Evolutionary conservation across 2,113 vertebrate species (phyloP).

Genomic region (Steatornis caripensis): DNA sequence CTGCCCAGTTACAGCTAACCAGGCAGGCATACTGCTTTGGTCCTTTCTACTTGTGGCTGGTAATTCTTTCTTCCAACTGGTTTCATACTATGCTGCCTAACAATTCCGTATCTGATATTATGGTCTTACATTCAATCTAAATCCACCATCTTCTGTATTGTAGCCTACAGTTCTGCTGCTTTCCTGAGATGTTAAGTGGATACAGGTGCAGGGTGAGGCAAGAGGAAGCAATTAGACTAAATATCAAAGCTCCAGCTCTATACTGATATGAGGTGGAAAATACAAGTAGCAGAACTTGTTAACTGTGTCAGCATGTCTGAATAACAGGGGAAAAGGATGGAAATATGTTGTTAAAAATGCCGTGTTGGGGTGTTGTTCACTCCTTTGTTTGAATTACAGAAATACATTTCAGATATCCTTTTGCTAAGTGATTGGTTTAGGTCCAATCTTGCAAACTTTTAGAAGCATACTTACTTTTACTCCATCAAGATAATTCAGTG

Average conservation of each 20-base stretch:
- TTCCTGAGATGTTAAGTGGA: background rate
- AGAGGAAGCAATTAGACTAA: background rate
- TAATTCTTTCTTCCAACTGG: background rate
- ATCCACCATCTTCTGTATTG: background rate
- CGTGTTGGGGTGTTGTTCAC: background rate
- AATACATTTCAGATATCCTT: background rate
- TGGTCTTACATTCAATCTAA: background rate
- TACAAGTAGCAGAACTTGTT: background rate
- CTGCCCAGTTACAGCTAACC: background rate
- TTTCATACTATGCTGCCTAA: background rate
- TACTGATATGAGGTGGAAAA: background rate
- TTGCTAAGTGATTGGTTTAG: background rate
- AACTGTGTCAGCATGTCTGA: background rate
- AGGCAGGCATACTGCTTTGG: background rate
- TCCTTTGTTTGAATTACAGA: background rate
- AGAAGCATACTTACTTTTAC: background rate
- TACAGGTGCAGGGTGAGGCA: background rate
- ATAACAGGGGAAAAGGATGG: background rate
- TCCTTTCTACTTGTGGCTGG: background rate
- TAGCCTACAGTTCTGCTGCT: background rate
- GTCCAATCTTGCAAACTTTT: background rate
- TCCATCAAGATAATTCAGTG: background rate
- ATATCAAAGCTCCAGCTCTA: background rate
- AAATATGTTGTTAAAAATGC: background rate
- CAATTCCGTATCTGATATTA: background rate